Conservation (phyloP, 2,113 vertebrate genomes). For the Collichthys lucidus region DNA sequence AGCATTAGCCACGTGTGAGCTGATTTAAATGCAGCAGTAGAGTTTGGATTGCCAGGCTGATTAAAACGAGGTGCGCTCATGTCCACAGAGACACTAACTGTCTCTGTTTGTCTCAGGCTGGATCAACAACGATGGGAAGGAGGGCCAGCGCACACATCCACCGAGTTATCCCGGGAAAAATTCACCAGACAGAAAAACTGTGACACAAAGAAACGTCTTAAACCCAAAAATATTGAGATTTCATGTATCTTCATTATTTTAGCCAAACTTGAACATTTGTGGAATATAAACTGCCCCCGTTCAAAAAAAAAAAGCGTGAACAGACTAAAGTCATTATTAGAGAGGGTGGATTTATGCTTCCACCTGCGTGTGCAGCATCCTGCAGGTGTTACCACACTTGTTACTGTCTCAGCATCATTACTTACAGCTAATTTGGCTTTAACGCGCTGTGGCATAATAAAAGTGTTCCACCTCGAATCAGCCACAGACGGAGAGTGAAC, state of each 20-base stretch:
- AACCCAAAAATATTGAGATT: too few species aligned
- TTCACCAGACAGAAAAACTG: too few species aligned
- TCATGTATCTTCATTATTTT: too few species aligned
- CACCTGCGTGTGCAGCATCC: background rate
- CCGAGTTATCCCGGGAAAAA: too few species aligned
- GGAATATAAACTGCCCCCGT: too few species aligned
- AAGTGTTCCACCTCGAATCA: background rate
- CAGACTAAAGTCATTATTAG: background rate
- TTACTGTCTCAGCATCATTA: background rate
- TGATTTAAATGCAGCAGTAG: background rate
- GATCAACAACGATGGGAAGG: background rate
- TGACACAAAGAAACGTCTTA: too few species aligned
- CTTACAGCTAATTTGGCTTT: background rate
- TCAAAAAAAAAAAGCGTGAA: too few species aligned
- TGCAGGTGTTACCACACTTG: background rate
- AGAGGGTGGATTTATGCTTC: background rate
- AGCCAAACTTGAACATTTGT: too few species aligned
- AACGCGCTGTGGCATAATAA: background rate
- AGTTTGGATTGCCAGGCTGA: background rate
- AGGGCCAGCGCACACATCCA: too few species aligned
- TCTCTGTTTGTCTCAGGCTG: too few species aligned
- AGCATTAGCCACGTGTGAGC: background rate
- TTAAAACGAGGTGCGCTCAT: background rate
- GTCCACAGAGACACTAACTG: background rate
- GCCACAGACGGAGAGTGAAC: background rate